Base-by-base conservation (phyloP, 2,888 invertebrate genomes). In the Dexiosoma caninum region DNA sequence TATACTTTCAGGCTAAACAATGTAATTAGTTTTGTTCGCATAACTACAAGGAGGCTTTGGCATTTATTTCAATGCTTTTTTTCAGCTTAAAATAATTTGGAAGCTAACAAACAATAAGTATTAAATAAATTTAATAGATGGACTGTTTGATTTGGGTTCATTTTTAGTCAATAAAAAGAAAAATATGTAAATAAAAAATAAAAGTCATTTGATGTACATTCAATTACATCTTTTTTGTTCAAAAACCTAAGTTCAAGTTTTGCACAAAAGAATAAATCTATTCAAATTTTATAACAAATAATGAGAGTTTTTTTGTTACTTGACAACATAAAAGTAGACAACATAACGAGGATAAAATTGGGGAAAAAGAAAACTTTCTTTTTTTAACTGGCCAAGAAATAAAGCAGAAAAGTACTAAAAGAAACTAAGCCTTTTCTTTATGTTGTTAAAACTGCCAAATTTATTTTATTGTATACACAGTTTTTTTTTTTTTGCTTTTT, bases 401-500 rank as follows among this genome's bases (percentile, higher is more conserved):
- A 32, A 37, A 51, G 35, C 27, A 12, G 30, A 16, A 55, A 64
- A 64, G 23, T 12, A 49, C 9, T 32, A 14, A 16, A 14, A 21
- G 51, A 6, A 14, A 69, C 51, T 57, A 77, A 70, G 77, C 55
- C 77, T 77, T 70, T n/a, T 70, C 46, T 55, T 77, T 62, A 49
- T 77, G 37, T 62, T 70, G 62, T 70, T 57, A 57, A 70, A 64
- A 55, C 70, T 70, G 70, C 44, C 77, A 77, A 62, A 77, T 55
- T 53, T 46, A 46, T n/a, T 10, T 77, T 37, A 37, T 9, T 62
- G 44, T 21, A 55, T 44, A 55, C n/a, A 35, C 40, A 60, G 23
- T 0, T 49, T 23, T 49, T 14, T 14, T 32, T n/a, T n/a, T n/a
- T n/a, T n/a, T n/a, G n/a, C n/a, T n/a, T n/a, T n/a, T n/a, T n/a